Percentiles rank a stretch among this genome's conserved stretches.
These are phyloP conservation scores for Catharus ustulatus DNA, from an alignment of 2,797 vertebrate genomes.

Conservation along the genomic window DNA sequence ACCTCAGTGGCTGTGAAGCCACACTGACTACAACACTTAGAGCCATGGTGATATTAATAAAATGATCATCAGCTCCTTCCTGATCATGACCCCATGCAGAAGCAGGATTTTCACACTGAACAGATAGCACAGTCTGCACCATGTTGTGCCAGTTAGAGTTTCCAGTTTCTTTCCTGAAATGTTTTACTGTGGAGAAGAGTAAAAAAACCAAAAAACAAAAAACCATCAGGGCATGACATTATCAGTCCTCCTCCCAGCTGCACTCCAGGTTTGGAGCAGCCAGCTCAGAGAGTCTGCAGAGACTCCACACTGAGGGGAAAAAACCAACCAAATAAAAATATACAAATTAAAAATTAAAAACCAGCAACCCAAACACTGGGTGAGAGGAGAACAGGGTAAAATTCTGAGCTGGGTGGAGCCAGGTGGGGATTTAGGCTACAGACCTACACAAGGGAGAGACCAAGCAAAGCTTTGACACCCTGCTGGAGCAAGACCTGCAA, in stretches of 20 bases:
- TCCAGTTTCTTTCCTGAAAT: not conserved
- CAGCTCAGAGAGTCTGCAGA: not conserved
- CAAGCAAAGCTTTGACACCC: not conserved
- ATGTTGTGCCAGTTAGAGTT: fast-evolving
- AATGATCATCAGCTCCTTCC: not conserved
- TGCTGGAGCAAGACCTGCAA: not conserved
- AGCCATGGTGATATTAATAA: not conserved
- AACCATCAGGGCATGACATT: not conserved
- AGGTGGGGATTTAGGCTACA: not conserved
- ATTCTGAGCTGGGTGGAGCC: not conserved
- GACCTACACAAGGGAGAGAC: not conserved
- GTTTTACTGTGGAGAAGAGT: not conserved
- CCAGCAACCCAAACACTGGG: fast-evolving
- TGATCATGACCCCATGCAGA: not conserved
- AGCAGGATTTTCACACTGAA: not conserved
- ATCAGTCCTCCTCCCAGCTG: not conserved
- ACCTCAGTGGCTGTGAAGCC: not conserved
- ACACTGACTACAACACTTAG: not conserved
- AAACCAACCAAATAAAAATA: not conserved
- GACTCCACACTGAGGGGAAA: not conserved
- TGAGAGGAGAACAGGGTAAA: not conserved
- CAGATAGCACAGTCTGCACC: not conserved
- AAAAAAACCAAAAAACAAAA: not conserved
- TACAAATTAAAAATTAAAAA: not conserved
- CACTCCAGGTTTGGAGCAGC: not conserved